Evolutionary conservation across 1,140 invertebrate genomes (phyloP).

Genomic region (Lycorma delicatula): DNA sequence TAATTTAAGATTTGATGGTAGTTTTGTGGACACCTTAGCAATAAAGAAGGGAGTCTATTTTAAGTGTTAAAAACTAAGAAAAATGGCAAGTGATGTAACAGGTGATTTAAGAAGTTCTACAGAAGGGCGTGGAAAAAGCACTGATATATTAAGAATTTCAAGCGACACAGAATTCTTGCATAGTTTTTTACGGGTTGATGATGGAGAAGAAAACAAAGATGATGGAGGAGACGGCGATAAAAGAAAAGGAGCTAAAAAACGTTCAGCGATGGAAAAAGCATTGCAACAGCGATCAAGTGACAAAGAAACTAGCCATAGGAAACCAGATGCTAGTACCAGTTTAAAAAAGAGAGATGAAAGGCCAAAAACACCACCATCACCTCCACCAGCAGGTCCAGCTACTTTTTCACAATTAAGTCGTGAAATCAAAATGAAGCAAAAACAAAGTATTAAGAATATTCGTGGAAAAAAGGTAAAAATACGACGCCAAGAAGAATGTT

Average conservation of each 20-base stretch:
- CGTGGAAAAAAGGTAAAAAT: conserved; percentile 24
- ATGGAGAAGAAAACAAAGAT: conserved; percentile 16
- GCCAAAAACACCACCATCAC: neutral
- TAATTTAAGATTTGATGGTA: too few species aligned
- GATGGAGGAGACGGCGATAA: conserved; percentile 10
- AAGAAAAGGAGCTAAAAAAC: conserved; percentile 18
- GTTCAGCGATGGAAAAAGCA: neutral
- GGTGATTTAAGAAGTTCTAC: conserved; percentile 33
- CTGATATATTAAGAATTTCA: conserved; percentile 25
- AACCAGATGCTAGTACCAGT: conserved; percentile 7
- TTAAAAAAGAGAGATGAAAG: conserved; percentile 14
- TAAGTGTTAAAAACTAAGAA: neutral
- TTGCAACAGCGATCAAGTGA: neutral
- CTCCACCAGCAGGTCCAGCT: conserved; percentile 11
- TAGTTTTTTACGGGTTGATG: conserved; percentile 26
- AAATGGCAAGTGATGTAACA: neutral
- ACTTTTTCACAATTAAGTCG: conserved; percentile 34
- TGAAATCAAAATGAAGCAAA: conserved; percentile 37
- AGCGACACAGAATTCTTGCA: conserved; percentile 30
- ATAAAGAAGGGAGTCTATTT: too few species aligned
- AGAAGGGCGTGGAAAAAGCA: conserved; percentile 23
- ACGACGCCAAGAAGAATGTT: conserved; percentile 51
- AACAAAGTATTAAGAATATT: conserved; percentile 35
- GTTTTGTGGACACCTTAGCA: too few species aligned
- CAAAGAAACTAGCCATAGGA: neutral